Conservation (phyloP, 2,113 vertebrate genomes). For the Galemys pyrenaicus region DNA sequence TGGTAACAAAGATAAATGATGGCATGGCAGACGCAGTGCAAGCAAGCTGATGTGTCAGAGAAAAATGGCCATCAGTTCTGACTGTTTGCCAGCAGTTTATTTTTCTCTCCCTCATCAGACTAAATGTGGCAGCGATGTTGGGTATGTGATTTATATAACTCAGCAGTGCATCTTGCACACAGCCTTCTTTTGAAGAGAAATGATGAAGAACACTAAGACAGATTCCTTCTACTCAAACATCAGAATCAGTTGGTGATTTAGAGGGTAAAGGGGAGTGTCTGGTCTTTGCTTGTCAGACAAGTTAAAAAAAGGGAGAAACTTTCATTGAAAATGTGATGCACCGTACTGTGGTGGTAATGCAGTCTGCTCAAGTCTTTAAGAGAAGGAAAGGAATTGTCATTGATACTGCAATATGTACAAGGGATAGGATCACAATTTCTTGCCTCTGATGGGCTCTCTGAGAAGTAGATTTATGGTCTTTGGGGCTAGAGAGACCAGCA, state of each 20-base stretch:
- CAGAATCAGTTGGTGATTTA: neutral
- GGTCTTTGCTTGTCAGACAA: conserved; percentile 28
- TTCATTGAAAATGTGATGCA: neutral
- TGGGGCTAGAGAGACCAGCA: neutral
- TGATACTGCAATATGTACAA: neutral
- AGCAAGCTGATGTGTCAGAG: conserved; percentile 39
- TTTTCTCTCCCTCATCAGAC: conserved; percentile 50
- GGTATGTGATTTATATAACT: conserved; percentile 25
- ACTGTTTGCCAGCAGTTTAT: conserved; percentile 54
- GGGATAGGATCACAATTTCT: neutral
- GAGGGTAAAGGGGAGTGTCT: neutral
- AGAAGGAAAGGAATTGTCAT: neutral
- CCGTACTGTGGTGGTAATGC: neutral
- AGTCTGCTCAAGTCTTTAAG: conserved; percentile 23
- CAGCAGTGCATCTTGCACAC: neutral
- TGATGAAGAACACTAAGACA: conserved; percentile 32
- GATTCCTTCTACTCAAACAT: neutral
- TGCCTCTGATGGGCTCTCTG: neutral
- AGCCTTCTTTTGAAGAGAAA: conserved; percentile 29
- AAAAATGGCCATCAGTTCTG: conserved; percentile 43
- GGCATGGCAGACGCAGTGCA: neutral
- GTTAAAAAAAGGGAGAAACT: neutral
- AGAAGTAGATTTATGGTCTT: neutral
- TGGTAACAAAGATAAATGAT: conserved; percentile 59
- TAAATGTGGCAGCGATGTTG: neutral